phyloP scores from a whole-genome alignment of 2,113 vertebrate species.

The Poicephalus gulielmi region DNA sequence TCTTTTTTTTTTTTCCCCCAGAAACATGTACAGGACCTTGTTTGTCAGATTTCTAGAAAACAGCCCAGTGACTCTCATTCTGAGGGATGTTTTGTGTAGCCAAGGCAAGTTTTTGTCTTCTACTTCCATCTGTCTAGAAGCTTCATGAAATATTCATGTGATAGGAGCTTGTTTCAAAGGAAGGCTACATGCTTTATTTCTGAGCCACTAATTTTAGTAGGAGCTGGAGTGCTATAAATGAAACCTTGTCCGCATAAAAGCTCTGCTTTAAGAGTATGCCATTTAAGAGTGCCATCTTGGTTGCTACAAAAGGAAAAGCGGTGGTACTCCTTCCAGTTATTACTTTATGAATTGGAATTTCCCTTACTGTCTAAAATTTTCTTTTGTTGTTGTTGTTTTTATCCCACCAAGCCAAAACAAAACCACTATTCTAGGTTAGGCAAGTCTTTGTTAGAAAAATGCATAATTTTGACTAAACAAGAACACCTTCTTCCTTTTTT shows the following conservation, averaged over 20 bases:
- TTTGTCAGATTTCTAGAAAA: background rate
- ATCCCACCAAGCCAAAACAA: background rate
- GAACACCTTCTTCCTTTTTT: background rate
- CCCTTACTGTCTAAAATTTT: background rate
- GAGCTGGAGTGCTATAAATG: background rate
- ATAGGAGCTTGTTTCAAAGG: background rate
- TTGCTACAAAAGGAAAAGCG: background rate
- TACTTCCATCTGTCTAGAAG: background rate
- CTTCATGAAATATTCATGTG: conserved; percentile 9
- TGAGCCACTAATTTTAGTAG: conserved; percentile 5
- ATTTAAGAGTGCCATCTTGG: background rate
- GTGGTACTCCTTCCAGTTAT: background rate
- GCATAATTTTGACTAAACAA: background rate
- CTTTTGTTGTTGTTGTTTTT: background rate
- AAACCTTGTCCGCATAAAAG: background rate
- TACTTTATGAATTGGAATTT: background rate
- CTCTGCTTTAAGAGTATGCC: background rate
- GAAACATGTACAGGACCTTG: background rate
- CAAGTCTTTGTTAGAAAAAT: conserved; percentile 14
- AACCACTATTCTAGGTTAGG: background rate
- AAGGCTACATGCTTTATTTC: background rate
- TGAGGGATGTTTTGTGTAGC: background rate
- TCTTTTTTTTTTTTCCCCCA: background rate
- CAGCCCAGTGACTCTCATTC: background rate
- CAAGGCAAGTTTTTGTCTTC: background rate